Conservation (phyloP, 2,113 vertebrate genomes). For the Onychostoma macrolepis region DNA sequence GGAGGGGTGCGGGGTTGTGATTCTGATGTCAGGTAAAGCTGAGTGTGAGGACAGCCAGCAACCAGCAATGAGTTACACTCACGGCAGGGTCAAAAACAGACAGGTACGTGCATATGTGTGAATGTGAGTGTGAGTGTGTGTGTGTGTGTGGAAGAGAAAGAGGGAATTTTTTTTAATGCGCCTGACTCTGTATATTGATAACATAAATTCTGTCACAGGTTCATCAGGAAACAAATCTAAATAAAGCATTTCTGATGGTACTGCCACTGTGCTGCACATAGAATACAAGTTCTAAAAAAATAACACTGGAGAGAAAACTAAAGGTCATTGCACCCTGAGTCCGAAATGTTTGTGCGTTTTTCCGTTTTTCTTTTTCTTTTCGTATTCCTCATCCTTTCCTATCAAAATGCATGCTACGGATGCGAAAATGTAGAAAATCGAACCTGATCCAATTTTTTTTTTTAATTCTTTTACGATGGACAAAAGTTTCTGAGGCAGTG, state of each 20-base stretch:
- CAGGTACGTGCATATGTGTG: background rate
- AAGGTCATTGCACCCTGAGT: too few relatives aligned
- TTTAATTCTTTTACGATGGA: too few relatives aligned
- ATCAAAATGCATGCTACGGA: too few relatives aligned
- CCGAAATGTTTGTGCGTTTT: too few relatives aligned
- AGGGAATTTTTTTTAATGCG: background rate
- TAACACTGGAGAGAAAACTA: background rate
- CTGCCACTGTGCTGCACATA: background rate
- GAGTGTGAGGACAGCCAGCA: conserved; percentile 10
- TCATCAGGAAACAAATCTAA: background rate
- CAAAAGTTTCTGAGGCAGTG: too few relatives aligned
- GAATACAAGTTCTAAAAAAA: background rate
- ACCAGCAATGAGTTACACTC: conserved; percentile 37
- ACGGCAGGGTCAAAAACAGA: conserved; percentile 24
- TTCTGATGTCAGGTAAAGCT: conserved; percentile 31
- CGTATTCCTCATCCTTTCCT: too few relatives aligned
- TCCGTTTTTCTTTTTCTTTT: too few relatives aligned
- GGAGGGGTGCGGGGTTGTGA: background rate
- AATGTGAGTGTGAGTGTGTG: background rate
- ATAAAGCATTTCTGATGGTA: background rate
- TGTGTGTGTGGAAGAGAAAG: background rate
- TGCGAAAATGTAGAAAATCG: too few relatives aligned
- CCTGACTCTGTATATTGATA: background rate
- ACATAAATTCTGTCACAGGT: background rate
- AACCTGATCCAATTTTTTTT: too few relatives aligned